Evolutionary conservation across 2,113 vertebrate genomes (phyloP).

Genomic region (Irena cyanogastra): DNA sequence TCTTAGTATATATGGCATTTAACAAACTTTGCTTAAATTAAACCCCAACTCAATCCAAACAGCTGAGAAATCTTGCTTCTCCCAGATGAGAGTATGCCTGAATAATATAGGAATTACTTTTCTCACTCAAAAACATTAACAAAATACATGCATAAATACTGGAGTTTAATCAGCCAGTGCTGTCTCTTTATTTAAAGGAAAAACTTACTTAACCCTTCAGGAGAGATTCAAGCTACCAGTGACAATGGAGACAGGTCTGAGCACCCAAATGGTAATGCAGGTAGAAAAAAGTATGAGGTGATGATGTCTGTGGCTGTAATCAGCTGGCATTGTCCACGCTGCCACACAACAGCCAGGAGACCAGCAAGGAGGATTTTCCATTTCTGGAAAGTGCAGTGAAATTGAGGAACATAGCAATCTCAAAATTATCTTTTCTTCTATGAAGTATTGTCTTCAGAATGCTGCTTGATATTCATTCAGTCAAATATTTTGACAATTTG

Average conservation of each 20-base stretch:
- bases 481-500: background rate
- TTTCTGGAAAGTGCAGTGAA: background rate
- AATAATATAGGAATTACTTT: background rate
- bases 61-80: background rate
- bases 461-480: background rate
- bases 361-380: background rate
- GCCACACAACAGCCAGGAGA: background rate
- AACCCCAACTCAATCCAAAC: background rate
- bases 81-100: background rate
- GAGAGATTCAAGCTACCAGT: background rate
- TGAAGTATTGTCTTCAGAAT: background rate
- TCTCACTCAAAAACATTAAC: background rate
- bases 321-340: background rate
- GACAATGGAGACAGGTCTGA: background rate
- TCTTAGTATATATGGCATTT: background rate
- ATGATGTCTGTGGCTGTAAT: background rate
- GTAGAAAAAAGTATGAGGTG: fast-evolving
- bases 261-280: background rate
- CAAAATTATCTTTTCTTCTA: background rate
- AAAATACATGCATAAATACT: background rate
- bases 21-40: background rate
- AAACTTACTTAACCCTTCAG: background rate
- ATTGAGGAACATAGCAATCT: background rate
- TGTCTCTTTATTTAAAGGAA: background rate
- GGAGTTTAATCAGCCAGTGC: background rate